These are phyloP conservation scores for Platichthys stellatus DNA, from an alignment of 2,113 vertebrate genomes.

Conservation along the genomic window DNA sequence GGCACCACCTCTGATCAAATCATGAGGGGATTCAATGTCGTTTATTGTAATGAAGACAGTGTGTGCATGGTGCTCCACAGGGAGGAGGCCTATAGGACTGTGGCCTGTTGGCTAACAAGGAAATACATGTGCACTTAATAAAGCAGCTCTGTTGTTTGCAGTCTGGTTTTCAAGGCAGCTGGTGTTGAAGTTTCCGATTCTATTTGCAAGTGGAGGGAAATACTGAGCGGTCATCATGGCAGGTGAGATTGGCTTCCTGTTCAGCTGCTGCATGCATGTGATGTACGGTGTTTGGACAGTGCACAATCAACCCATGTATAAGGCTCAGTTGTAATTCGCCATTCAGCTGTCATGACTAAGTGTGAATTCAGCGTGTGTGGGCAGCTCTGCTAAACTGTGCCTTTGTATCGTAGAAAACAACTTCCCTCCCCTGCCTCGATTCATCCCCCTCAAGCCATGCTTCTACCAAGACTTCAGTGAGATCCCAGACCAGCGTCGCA, in stretches of 20 bases:
- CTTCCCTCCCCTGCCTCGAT: slow-evolving; percentile 94
- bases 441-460: slow-evolving; percentile 97
- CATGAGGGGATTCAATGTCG: not conserved
- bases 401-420: slow-evolving; percentile 89
- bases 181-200: slow-evolving; percentile 48
- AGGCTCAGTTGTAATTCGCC: not conserved
- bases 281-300: not conserved
- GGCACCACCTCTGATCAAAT: not conserved
- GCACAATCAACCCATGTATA: not conserved
- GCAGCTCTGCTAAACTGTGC: slow-evolving; percentile 14
- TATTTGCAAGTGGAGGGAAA: slow-evolving; percentile 46
- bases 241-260: slow-evolving; percentile 61
- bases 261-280: not conserved
- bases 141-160: slow-evolving; percentile 38
- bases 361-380: slow-evolving; percentile 11
- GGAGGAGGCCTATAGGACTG: slow-evolving; percentile 28
- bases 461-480: slow-evolving; percentile 99
- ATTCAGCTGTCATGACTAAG: slow-evolving; percentile 28
- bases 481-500: slow-evolving; percentile 91
- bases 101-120: slow-evolving; percentile 24
- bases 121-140: slow-evolving; percentile 17
- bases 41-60: not conserved
- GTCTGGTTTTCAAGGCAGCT: slow-evolving; percentile 44
- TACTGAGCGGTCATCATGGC: slow-evolving; percentile 73
- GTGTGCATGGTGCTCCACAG: slow-evolving; percentile 17